These are phyloP conservation scores for Neocrepidodera transversa DNA, from an alignment of 2,888 invertebrate genomes.

Conservation along the genomic window DNA sequence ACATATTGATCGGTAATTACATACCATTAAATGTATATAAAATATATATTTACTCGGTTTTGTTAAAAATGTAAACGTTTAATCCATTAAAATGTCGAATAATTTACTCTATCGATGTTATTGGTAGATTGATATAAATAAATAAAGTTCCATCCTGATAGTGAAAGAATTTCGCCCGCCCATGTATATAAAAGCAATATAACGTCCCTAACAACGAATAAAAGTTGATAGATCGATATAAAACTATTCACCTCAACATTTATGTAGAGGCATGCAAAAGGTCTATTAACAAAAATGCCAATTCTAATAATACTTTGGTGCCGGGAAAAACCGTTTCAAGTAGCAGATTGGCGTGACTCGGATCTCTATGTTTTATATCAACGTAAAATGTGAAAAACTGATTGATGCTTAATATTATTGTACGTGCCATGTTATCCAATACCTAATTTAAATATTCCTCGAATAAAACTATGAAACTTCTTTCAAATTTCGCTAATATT, in stretches of 20 bases:
- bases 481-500: conserved; percentile 9
- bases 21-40: too few relatives aligned
- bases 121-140: too few relatives aligned
- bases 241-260: conserved; percentile 26
- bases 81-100: too few relatives aligned
- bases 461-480: conserved; percentile 17
- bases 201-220: conserved; percentile 14
- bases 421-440: conserved; percentile 16
- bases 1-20: too few relatives aligned
- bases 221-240: conserved; percentile 28
- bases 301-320: conserved; percentile 35
- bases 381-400: conserved; percentile 26
- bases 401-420: conserved; percentile 29
- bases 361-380: conserved; percentile 27
- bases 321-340: conserved; percentile 32
- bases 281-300: conserved; percentile 36
- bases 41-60: too few relatives aligned
- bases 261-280: conserved; percentile 30
- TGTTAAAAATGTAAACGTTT: too few relatives aligned
- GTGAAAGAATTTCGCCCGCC: too few relatives aligned
- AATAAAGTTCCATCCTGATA: too few relatives aligned
- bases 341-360: conserved; percentile 28
- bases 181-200: too few relatives aligned
- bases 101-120: too few relatives aligned
- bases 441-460: conserved; percentile 18